These are phyloP conservation scores for Mesoclemmys tuberculata DNA, from an alignment of 2,113 vertebrate genomes.

Conservation along the genomic window DNA sequence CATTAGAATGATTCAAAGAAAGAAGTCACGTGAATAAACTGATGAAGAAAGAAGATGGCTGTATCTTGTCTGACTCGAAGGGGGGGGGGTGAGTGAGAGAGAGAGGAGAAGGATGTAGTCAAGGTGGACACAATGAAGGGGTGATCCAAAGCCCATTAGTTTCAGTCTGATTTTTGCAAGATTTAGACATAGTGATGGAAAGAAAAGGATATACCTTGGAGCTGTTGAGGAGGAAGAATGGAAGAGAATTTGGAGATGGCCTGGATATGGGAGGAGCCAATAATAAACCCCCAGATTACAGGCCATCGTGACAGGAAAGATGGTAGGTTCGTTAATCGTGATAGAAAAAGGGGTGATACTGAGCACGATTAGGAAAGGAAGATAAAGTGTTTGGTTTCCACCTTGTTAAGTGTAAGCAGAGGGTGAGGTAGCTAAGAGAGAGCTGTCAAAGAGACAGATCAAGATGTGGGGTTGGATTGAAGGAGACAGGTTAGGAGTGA, in stretches of 20 bases:
- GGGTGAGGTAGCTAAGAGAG: not conserved
- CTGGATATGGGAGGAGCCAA: not conserved
- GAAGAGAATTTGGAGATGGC: not conserved
- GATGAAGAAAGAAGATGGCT: not conserved
- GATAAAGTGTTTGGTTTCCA: accelerated
- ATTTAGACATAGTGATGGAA: accelerated
- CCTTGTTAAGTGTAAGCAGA: not conserved
- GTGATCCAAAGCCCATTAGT: not conserved
- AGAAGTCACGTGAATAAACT: not conserved
- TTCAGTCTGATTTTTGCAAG: not conserved
- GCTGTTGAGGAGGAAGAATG: accelerated
- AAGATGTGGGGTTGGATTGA: not conserved
- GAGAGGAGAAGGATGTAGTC: not conserved
- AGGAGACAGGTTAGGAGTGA: not conserved
- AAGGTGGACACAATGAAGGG: not conserved
- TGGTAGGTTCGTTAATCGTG: not conserved
- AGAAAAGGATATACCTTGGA: not conserved
- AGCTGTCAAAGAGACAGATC: not conserved
- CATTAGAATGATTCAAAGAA: not conserved
- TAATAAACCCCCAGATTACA: accelerated
- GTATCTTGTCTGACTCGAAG: not conserved
- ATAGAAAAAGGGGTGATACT: accelerated
- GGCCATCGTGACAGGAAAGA: accelerated
- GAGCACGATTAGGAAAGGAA: accelerated
- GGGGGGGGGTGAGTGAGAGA: accelerated